phyloP scores from a whole-genome alignment of 2,888 invertebrate genomes.

The Agonopterix arenella region DNA sequence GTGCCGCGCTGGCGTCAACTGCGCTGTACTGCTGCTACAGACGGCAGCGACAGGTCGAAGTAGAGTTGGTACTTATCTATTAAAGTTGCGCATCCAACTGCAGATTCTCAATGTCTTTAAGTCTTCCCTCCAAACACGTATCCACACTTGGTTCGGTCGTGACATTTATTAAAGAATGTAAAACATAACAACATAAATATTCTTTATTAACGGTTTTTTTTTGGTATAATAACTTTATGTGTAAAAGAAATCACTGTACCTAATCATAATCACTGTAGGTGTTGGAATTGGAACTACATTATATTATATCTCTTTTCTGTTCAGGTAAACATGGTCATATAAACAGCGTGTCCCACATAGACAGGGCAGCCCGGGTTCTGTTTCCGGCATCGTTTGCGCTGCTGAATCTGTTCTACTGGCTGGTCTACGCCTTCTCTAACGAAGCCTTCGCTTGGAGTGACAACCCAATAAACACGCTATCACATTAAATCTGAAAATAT shows the following conservation, averaged over 20 bases:
- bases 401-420: slow-evolving; percentile 94
- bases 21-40: slow-evolving; percentile 86
- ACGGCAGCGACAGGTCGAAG: slow-evolving; percentile 83
- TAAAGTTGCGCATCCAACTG: not conserved
- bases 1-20: slow-evolving; percentile 88
- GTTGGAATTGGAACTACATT: no score
- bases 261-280: no score
- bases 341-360: slow-evolving; percentile 92
- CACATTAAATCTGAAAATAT: slow-evolving; percentile 42
- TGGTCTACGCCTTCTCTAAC: slow-evolving; percentile 87
- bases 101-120: no score
- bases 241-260: no score
- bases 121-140: no score
- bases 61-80: slow-evolving; percentile 73
- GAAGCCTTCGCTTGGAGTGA: slow-evolving; percentile 86
- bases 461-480: slow-evolving; percentile 76
- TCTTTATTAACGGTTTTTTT: no score
- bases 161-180: no score
- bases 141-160: no score
- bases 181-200: no score
- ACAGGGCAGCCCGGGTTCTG: slow-evolving; percentile 86
- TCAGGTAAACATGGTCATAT: slow-evolving; percentile 79
- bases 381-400: slow-evolving; percentile 92
- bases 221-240: no score
- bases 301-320: not conserved